Conservation (phyloP, 2,888 invertebrate genomes). For the Catocala nupta region DNA sequence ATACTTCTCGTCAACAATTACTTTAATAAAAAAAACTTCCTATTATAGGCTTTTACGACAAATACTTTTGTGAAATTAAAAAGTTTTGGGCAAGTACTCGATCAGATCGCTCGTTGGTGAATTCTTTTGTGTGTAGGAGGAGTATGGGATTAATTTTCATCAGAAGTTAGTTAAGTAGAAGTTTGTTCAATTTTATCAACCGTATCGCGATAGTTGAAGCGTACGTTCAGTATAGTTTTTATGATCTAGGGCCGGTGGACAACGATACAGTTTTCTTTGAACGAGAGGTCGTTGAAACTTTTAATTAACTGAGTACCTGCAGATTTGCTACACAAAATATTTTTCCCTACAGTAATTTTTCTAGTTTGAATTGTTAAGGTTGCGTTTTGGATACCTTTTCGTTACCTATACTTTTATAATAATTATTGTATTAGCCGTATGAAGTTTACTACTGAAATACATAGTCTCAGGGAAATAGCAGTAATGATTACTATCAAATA, state of each 20-base stretch:
- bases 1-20: slow-evolving; percentile 81
- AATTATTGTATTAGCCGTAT: no score
- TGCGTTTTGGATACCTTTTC: no score
- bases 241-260: slow-evolving; percentile 45
- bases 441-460: no score
- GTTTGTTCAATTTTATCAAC: slow-evolving; percentile 34
- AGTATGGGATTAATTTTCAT: slow-evolving; percentile 40
- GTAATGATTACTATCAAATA: no score
- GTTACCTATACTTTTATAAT: no score
- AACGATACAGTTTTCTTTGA: slow-evolving; percentile 54
- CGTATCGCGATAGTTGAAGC: slow-evolving; percentile 38
- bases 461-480: no score
- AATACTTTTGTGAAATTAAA: slow-evolving; percentile 74
- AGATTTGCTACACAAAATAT: slow-evolving; percentile 40
- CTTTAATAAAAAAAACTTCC: slow-evolving; percentile 74
- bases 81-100: slow-evolving; percentile 49
- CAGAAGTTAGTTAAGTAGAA: slow-evolving; percentile 41
- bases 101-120: slow-evolving; percentile 45
- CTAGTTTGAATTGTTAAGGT: slow-evolving; percentile 15
- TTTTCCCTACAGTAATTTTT: slow-evolving; percentile 19
- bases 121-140: slow-evolving; percentile 46
- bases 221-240: slow-evolving; percentile 41
- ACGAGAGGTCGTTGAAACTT: slow-evolving; percentile 58
- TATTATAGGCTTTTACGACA: slow-evolving; percentile 70
- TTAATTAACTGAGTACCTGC: slow-evolving; percentile 59